Evolutionary conservation across 2,888 invertebrate genomes (phyloP).

Genomic region (Ennomos erosarius): DNA sequence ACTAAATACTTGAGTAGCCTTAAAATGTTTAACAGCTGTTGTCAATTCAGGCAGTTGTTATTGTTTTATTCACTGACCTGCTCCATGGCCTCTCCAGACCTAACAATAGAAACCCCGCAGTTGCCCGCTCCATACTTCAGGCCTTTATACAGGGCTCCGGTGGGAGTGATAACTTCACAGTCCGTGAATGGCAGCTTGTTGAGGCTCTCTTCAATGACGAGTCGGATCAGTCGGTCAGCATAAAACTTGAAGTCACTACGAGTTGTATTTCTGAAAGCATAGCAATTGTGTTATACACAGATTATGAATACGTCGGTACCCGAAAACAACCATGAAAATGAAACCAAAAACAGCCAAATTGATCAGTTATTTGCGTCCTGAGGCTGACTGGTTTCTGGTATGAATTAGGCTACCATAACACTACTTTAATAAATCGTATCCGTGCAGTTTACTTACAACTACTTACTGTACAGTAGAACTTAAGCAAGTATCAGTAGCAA

Average conservation of each 20-base stretch:
- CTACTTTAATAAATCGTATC: background rate
- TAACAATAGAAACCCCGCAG: conserved; percentile 98
- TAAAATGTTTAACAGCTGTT: too few species aligned
- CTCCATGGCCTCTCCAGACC: conserved; percentile 98
- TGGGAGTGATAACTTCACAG: conserved; percentile 96
- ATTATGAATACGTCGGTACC: too few species aligned
- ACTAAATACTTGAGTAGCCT: too few species aligned
- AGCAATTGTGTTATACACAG: background rate
- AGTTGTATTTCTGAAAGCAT: conserved; percentile 91
- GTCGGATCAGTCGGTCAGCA: conserved; percentile 97
- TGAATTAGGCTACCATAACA: background rate
- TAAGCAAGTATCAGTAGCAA: conserved; percentile 1
- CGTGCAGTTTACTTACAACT: background rate
- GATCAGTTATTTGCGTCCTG: too few species aligned
- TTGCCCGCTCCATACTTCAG: conserved; percentile 98
- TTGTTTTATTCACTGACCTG: conserved; percentile 75
- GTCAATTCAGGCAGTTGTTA: too few species aligned
- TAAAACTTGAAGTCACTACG: conserved; percentile 99
- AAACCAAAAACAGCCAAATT: too few species aligned
- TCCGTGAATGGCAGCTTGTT: conserved; percentile 98
- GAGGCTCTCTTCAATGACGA: conserved; percentile 98
- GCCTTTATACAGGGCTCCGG: conserved; percentile 95
- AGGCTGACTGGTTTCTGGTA: too few species aligned
- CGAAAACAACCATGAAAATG: too few species aligned
- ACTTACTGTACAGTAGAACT: background rate